Evolutionary conservation across 2,113 vertebrate genomes (phyloP), one percentile per base, ranked within the genome.

Genomic region (Apus apus): DNA sequence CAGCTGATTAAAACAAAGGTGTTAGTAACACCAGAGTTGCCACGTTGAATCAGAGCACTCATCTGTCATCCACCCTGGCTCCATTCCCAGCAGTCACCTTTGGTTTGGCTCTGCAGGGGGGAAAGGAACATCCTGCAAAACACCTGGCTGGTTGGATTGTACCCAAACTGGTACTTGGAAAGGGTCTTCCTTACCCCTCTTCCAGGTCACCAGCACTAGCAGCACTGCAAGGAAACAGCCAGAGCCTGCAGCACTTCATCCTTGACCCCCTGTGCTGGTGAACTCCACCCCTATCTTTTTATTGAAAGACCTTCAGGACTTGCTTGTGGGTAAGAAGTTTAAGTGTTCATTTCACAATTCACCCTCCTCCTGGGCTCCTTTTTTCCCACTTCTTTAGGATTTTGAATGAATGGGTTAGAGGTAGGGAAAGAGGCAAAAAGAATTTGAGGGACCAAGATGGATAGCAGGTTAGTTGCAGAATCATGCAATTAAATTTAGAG

Each of bases 401-500:
- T 84, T 93, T 15, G 5, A 73, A 70, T 60, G 70, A 95, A 83
- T 14, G 6, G 56, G 53, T 45, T 5, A 72, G 53, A 56, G 90
- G 65, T 8, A 92, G 57, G 46, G 58, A 80, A 91, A 73, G 25
- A 83, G 53, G 78, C 46, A 87, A 78, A 80, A 86, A 80, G 58
- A 83, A 87, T 75, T 66, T 23, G 38, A 81, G 72, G 65, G 27
- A 71, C 53, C 50, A 48, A 94, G 90, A 94, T 29, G 50, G 62
- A 92, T 65, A 93, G 85, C 5, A 13, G 76, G 76, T 92, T 90
- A 87, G 65, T 88, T 88, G 88, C 45, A 91, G 68, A 61, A 83
- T 61, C 65, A 72, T 6, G 21, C 95, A 95, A 92, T 97, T 94
- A 93, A 91, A 92, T 80, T 82, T 80, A 90, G 94, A 94, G 92